These are phyloP conservation scores for Antheraea mylitta DNA, from an alignment of 1,140 invertebrate genomes.

Conservation along the genomic window DNA sequence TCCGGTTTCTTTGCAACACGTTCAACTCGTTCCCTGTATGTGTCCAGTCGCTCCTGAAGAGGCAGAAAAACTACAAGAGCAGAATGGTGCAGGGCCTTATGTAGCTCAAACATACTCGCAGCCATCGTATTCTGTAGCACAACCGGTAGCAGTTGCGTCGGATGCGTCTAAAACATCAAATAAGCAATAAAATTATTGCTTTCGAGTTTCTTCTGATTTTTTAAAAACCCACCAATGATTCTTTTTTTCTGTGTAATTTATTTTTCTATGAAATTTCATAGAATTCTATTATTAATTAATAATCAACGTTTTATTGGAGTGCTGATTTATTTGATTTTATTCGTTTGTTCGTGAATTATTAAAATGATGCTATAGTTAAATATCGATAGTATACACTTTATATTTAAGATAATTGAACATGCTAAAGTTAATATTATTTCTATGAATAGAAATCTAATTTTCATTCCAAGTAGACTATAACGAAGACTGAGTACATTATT, in stretches of 20 bases:
- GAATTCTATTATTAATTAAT: conserved; percentile 27
- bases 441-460: too few species aligned
- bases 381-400: too few species aligned
- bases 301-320: conserved; percentile 14
- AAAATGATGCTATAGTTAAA: too few species aligned
- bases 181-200: conserved; percentile 18
- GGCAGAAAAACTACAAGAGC: conserved; percentile 71
- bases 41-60: conserved; percentile 78
- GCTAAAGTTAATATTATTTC: too few species aligned
- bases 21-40: conserved; percentile 79
- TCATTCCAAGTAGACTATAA: too few species aligned
- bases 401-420: too few species aligned
- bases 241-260: conserved; percentile 32
- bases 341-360: too few species aligned
- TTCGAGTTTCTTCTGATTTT: conserved; percentile 1
- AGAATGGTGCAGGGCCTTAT: conserved; percentile 66
- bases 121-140: conserved; percentile 45
- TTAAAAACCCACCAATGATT: conserved; percentile 35
- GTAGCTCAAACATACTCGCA: conserved; percentile 62
- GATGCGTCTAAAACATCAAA: conserved; percentile 40
- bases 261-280: conserved; percentile 27
- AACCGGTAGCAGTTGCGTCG: conserved; percentile 41
- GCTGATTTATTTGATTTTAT: too few species aligned
- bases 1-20: conserved; percentile 74
- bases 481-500: too few species aligned